phyloP scores from a whole-genome alignment of 2,113 vertebrate genomes.

The Chaetorhynchus papuensis region DNA sequence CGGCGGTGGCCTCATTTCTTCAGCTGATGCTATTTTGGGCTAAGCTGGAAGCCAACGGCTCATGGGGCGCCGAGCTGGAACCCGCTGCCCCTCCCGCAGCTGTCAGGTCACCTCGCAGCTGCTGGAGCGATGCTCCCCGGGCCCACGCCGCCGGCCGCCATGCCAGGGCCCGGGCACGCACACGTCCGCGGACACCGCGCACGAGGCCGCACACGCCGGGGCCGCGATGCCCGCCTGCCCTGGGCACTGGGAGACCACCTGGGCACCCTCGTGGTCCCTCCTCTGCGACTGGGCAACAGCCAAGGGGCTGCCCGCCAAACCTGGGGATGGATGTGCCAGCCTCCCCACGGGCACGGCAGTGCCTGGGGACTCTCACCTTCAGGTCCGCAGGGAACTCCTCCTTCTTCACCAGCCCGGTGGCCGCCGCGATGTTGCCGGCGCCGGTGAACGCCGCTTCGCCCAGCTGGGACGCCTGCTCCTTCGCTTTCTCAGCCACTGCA shows the following conservation, averaged over 20 bases:
- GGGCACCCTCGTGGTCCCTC: background rate
- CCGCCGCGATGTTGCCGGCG: conserved; percentile 90
- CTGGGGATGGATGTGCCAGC: background rate
- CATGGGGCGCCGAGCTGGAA: conserved; percentile 17
- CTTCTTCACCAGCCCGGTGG: conserved; percentile 93
- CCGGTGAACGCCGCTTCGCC: conserved; percentile 86
- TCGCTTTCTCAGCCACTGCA: conserved; percentile 95
- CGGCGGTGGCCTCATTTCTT: conserved; percentile 77
- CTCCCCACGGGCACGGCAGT: accelerated
- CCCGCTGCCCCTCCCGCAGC: conserved; percentile 8
- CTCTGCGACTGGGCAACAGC: accelerated
- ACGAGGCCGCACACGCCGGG: accelerated
- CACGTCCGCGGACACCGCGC: background rate
- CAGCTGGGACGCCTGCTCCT: conserved; percentile 85
- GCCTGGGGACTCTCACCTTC: conserved; percentile 74
- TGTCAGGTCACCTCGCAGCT: conserved; percentile 19
- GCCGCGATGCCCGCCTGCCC: accelerated
- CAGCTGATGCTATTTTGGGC: conserved; percentile 82
- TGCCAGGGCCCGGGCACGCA: background rate
- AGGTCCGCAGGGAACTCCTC: conserved; percentile 93
- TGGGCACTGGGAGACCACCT: background rate
- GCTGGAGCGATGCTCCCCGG: background rate
- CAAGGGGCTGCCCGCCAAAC: background rate
- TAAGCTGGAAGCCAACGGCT: conserved; percentile 77
- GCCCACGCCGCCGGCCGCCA: background rate